phyloP scores from a whole-genome alignment of 1,140 invertebrate species.

The Cyphomyrmex costatus region DNA sequence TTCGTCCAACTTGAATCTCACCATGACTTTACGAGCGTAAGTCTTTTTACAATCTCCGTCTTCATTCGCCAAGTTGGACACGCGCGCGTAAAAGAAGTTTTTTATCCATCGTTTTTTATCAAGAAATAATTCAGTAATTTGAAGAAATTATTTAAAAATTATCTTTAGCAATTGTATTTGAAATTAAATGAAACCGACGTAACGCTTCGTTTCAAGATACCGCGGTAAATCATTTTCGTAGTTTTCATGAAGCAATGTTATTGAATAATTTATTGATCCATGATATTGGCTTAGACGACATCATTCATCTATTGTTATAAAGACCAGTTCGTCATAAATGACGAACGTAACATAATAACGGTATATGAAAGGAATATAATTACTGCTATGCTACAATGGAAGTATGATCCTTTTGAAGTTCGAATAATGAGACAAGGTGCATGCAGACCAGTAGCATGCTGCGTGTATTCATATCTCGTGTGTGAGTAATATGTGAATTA shows the following conservation, averaged over 20 bases:
- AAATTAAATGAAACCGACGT: constrained; percentile 11
- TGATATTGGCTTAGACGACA: constrained; percentile 17
- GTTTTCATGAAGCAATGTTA: background rate
- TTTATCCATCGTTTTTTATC: background rate
- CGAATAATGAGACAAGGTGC: constrained; percentile 57
- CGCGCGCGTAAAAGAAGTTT: constrained; percentile 12
- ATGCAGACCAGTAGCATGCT: constrained; percentile 17
- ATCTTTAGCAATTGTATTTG: constrained; percentile 7
- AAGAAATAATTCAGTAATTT: constrained; percentile 17
- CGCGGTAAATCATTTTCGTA: constrained; percentile 2
- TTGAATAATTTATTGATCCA: constrained; percentile 7
- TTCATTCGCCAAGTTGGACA: constrained; percentile 60
- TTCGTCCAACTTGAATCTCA: constrained; percentile 51
- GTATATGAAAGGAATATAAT: constrained; percentile 49
- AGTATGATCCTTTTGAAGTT: constrained; percentile 61
- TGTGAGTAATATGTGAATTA: constrained; percentile 55
- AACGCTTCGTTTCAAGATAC: background rate
- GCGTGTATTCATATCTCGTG: constrained; percentile 31
- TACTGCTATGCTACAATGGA: constrained; percentile 28
- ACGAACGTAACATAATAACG: constrained; percentile 44
- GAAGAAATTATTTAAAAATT: background rate
- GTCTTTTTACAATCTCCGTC: constrained; percentile 16
- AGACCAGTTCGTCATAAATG: constrained; percentile 24
- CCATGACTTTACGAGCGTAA: constrained; percentile 63
- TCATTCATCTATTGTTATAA: constrained; percentile 8